Evolutionary conservation across 2,888 invertebrate genomes (phyloP).

Genomic region (Apamea epomidion): DNA sequence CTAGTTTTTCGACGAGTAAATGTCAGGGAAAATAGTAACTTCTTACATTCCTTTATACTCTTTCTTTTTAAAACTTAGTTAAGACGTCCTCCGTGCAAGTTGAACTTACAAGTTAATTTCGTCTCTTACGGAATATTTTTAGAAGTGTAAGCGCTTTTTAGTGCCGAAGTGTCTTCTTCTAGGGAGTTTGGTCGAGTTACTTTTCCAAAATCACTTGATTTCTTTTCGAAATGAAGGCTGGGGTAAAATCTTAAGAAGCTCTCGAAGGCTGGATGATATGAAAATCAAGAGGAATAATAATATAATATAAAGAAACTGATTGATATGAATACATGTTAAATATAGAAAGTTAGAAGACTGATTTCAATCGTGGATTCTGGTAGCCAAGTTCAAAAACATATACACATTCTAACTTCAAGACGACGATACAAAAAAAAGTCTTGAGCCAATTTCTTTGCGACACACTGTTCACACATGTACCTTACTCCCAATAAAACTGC

Average conservation of each 20-base stretch:
- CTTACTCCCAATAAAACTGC: slow-evolving; percentile 36
- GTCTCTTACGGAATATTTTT: slow-evolving; percentile 33
- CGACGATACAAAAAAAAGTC: slow-evolving; percentile 2
- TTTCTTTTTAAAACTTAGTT: slow-evolving; percentile 46
- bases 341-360: neutral
- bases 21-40: slow-evolving; percentile 42
- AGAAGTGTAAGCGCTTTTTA: slow-evolving; percentile 27
- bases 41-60: slow-evolving; percentile 32
- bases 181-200: neutral
- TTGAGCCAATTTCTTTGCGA: slow-evolving; percentile 23
- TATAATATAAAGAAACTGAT: neutral
- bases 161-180: slow-evolving; percentile 7
- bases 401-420: slow-evolving; percentile 4
- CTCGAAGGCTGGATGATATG: neutral
- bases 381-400: neutral
- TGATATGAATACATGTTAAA: neutral
- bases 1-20: slow-evolving; percentile 50
- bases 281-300: neutral
- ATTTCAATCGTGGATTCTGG: neutral
- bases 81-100: slow-evolving; percentile 20
- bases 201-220: slow-evolving; percentile 2
- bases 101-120: slow-evolving; percentile 44
- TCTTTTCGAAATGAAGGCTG: neutral
- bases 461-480: slow-evolving; percentile 25
- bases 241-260: neutral